phyloP scores from a whole-genome alignment of 2,113 vertebrate genomes.

The Miniopterus natalensis region DNA sequence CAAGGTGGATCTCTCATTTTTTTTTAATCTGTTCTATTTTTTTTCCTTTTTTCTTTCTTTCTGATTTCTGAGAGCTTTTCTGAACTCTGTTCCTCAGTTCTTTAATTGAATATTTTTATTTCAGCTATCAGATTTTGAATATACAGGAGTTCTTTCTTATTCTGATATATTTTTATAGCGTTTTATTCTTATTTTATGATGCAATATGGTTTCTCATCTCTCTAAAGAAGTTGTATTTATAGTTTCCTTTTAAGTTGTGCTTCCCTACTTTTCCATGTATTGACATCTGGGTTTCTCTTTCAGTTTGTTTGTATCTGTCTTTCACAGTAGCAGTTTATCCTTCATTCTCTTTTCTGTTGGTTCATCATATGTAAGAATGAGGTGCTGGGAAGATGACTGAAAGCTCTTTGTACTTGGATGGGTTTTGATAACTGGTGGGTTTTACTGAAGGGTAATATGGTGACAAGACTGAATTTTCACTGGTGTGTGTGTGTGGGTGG shows the following conservation, averaged over 20 bases:
- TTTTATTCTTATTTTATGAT: neutral
- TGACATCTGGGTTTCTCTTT: neutral
- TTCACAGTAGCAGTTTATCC: neutral
- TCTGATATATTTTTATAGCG: neutral
- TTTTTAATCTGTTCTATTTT: neutral
- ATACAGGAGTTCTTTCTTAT: neutral
- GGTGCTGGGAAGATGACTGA: neutral
- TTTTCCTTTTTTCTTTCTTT: neutral
- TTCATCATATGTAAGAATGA: neutral
- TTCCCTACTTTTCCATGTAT: neutral
- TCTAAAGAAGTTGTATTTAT: neutral
- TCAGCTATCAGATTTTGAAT: neutral
- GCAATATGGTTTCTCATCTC: neutral
- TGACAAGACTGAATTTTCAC: neutral
- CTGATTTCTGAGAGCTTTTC: neutral
- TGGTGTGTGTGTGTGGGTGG: neutral
- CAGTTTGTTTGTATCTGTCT: neutral
- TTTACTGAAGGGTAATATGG: neutral
- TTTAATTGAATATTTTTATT: neutral
- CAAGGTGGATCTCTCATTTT: neutral
- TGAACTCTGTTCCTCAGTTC: neutral
- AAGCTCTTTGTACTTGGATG: neutral
- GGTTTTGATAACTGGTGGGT: neutral
- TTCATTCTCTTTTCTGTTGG: neutral
- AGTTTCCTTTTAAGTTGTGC: neutral